These are phyloP conservation scores for Toxotes chatareus DNA, from an alignment of 2,113 vertebrate species.

Conservation along the genomic window DNA sequence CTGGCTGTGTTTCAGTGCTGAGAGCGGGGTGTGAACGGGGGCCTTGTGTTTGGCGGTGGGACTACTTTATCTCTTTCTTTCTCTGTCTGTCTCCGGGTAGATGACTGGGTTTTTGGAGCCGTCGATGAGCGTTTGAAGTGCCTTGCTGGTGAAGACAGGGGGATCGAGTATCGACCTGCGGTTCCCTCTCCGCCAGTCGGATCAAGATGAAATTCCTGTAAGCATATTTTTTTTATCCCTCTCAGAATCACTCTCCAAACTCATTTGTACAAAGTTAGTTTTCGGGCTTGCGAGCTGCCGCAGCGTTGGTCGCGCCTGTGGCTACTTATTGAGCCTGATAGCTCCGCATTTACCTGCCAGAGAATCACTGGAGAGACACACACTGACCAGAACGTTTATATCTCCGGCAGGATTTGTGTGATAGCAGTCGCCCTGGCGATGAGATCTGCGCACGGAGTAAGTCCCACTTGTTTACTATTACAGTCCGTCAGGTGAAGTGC, in stretches of 20 bases:
- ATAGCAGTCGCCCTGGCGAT: slow-evolving; percentile 56
- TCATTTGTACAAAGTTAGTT: neutral
- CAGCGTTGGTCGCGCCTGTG: neutral
- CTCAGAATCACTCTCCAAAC: no score
- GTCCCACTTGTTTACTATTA: slow-evolving; percentile 68
- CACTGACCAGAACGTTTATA: neutral
- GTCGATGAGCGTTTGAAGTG: slow-evolving; percentile 79
- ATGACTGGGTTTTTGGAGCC: slow-evolving; percentile 71
- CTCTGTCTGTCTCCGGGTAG: slow-evolving; percentile 59
- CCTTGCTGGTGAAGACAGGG: slow-evolving; percentile 73
- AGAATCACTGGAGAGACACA: neutral
- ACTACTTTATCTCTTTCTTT: slow-evolving; percentile 65
- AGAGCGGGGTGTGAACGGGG: neutral
- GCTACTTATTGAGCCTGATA: neutral
- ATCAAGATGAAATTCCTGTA: slow-evolving; percentile 81
- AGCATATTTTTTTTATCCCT: slow-evolving; percentile 2
- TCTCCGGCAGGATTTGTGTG: slow-evolving; percentile 69
- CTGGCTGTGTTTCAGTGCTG: neutral
- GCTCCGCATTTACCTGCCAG: slow-evolving; percentile 32
- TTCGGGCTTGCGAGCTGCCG: neutral
- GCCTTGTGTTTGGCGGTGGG: slow-evolving; percentile 14
- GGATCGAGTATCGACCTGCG: slow-evolving; percentile 53
- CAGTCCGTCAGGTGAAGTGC: slow-evolving; percentile 18
- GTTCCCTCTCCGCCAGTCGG: slow-evolving; percentile 47
- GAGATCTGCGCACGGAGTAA: slow-evolving; percentile 78